These are phyloP conservation scores for Cranoglanis bouderius DNA, from an alignment of 2,113 vertebrate species.

Conservation along the genomic window DNA sequence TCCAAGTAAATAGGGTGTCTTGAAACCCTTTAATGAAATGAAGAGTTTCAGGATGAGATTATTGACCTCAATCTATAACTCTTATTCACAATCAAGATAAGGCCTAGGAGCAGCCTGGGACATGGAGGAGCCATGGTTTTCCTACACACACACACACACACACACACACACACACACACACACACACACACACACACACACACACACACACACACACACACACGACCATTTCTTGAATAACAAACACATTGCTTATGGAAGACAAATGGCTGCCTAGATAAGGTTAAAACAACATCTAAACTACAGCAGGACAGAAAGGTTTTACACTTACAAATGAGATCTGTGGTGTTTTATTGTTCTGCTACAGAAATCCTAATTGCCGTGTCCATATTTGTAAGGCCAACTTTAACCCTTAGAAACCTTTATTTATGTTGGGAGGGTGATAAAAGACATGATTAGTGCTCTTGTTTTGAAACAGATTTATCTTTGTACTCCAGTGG, in stretches of 20 bases:
- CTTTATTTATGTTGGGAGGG: constrained; percentile 20
- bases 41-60: background rate
- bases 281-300: constrained; percentile 66
- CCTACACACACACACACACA: background rate
- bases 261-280: constrained; percentile 60
- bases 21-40: background rate
- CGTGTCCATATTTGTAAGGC: constrained; percentile 40
- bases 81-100: background rate
- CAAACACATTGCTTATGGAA: constrained; percentile 51
- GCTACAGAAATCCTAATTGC: constrained; percentile 53
- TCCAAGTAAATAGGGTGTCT: background rate
- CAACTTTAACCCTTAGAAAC: constrained; percentile 45
- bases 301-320: constrained; percentile 20
- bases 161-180: constrained; percentile 8
- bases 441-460: constrained; percentile 45
- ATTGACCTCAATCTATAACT: background rate
- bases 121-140: background rate
- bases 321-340: constrained; percentile 31
- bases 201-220: background rate
- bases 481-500: background rate
- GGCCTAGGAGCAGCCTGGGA: background rate
- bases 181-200: constrained; percentile 45
- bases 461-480: constrained; percentile 42
- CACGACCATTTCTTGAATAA: constrained; percentile 51
- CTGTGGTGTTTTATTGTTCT: constrained; percentile 44